These are phyloP conservation scores for Saimiri boliviensis DNA, from an alignment of 2,113 vertebrate genomes.

Conservation along the genomic window DNA sequence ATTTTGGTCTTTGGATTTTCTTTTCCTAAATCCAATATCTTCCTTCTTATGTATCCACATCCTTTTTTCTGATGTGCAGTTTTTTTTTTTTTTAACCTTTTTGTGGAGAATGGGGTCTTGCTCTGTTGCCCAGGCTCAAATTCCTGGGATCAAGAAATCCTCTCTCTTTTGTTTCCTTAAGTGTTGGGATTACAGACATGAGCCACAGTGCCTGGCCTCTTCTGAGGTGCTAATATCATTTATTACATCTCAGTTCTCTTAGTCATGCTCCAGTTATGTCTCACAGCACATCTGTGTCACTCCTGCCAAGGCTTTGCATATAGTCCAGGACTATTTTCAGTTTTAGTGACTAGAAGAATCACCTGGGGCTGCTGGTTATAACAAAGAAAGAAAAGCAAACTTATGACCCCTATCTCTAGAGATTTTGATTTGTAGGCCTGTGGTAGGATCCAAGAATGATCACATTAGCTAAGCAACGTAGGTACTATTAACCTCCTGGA, in stretches of 20 bases:
- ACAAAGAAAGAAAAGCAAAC: not conserved
- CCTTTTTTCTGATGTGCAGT: not conserved
- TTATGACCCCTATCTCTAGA: not conserved
- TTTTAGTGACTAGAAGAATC: slow-evolving; percentile 5
- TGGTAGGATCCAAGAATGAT: not conserved
- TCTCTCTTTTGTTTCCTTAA: not conserved
- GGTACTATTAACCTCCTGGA: not conserved
- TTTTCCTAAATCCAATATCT: not conserved
- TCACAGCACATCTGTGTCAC: not conserved
- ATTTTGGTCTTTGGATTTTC: not conserved
- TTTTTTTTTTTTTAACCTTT: not conserved
- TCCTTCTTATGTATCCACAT: not conserved
- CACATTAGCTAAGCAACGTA: not conserved
- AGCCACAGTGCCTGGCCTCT: too few relatives aligned
- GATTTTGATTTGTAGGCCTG: not conserved
- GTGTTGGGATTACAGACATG: not conserved
- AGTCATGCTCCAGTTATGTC: not conserved
- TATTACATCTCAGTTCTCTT: not conserved
- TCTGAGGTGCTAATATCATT: not conserved
- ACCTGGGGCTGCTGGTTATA: not conserved
- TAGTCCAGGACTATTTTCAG: not conserved
- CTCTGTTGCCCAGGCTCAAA: not conserved
- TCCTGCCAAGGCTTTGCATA: not conserved
- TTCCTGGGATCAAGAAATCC: not conserved
- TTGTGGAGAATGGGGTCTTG: not conserved